Percentiles rank a stretch among this genome's conserved stretches.
These are phyloP conservation scores for Cryptoprocta ferox DNA, from an alignment of 2,797 vertebrate genomes.

Conservation along the genomic window DNA sequence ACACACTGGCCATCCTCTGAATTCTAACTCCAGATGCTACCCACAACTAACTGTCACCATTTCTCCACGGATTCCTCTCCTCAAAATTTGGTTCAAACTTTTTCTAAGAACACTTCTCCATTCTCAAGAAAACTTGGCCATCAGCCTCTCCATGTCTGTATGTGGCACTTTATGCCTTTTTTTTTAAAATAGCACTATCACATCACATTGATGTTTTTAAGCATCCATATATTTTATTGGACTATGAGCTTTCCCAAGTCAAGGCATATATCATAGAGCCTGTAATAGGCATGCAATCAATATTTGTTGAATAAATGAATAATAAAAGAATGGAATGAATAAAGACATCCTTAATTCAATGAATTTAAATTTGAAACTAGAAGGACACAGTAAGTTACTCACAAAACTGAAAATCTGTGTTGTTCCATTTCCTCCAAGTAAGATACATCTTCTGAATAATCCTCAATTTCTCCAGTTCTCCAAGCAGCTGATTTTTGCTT, in stretches of 20 bases:
- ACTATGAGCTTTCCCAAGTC: not conserved
- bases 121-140: not conserved
- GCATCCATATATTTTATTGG: not conserved
- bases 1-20: not conserved
- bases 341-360: not conserved
- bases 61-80: not conserved
- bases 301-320: conserved; percentile 21
- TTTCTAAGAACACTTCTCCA: not conserved
- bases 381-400: conserved; percentile 43
- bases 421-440: conserved; percentile 85
- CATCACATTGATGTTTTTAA: not conserved
- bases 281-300: not conserved
- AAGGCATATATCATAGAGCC: not conserved
- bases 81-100: not conserved
- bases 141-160: not conserved
- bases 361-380: not conserved
- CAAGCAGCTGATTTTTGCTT: conserved; percentile 59
- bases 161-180: not conserved
- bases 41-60: not conserved
- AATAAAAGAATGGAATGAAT: not conserved
- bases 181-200: not conserved
- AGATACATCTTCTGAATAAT: conserved; percentile 18
- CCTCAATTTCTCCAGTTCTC: conserved; percentile 63
- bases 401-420: conserved; percentile 87
- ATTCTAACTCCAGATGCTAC: not conserved